These are phyloP conservation scores for Aleiodes sp. DNA, from an alignment of 1,140 invertebrate species.

Conservation along the genomic window DNA sequence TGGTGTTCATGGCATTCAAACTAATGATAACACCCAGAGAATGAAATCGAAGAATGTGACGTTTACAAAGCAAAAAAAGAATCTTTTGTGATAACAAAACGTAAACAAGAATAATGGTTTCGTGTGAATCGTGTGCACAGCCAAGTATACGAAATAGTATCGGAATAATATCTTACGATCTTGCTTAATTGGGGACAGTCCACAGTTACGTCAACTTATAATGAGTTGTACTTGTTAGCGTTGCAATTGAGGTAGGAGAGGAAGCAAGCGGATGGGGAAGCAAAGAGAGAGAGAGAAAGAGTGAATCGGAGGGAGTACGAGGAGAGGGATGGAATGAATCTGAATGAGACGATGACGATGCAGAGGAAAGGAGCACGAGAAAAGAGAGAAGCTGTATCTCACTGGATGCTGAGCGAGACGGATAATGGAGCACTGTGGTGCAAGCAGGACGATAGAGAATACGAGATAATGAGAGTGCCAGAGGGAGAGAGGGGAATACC, in stretches of 20 bases:
- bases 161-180: constrained; percentile 41
- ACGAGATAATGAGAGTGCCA: constrained; percentile 39
- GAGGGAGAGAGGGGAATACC: constrained; percentile 20
- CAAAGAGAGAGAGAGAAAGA: neutral
- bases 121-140: constrained; percentile 3
- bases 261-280: neutral
- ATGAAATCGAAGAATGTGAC: no score
- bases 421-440: neutral
- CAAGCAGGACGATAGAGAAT: constrained; percentile 28
- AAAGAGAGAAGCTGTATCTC: constrained; percentile 15
- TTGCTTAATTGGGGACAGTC: constrained; percentile 43
- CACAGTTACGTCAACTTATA: constrained; percentile 41
- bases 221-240: constrained; percentile 45
- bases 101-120: neutral
- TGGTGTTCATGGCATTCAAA: no score
- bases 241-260: constrained; percentile 27
- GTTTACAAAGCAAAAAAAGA: no score
- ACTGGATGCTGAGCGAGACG: neutral
- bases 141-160: constrained; percentile 34
- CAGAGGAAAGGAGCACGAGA: constrained; percentile 15
- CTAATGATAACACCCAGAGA: no score
- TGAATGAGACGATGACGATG: constrained; percentile 10
- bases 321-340: neutral
- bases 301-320: neutral
- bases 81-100: no score